Conservation (phyloP, 2,797 vertebrate genomes). For the Melanotaenia boesemani region DNA sequence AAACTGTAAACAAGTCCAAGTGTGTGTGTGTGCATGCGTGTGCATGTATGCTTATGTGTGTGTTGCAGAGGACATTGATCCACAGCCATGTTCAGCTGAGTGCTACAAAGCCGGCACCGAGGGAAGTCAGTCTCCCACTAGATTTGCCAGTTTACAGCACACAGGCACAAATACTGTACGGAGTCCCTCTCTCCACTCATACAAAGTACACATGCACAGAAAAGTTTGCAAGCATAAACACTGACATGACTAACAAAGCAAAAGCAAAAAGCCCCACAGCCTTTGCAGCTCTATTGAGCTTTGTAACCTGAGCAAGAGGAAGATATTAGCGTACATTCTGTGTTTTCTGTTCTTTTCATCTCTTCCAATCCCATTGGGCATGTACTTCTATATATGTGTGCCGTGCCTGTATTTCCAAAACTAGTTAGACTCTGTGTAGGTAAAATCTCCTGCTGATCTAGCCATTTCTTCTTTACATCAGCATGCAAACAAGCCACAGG, state of each 20-base stretch:
- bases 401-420: slow-evolving; percentile 46
- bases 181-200: slow-evolving; percentile 1
- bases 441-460: slow-evolving; percentile 54
- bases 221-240: slow-evolving; percentile 46
- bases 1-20: slow-evolving; percentile 70
- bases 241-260: slow-evolving; percentile 36
- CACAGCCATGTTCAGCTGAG: slow-evolving; percentile 62
- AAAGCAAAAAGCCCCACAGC: slow-evolving; percentile 38
- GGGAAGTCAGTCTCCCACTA: slow-evolving; percentile 45
- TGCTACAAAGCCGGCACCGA: slow-evolving; percentile 60
- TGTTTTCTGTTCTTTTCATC: slow-evolving; percentile 63
- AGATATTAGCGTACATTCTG: slow-evolving; percentile 51
- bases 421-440: slow-evolving; percentile 53
- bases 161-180: slow-evolving; percentile 1
- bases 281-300: slow-evolving; percentile 43
- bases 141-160: slow-evolving; percentile 46
- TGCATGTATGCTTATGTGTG: slow-evolving; percentile 24
- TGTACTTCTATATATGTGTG: slow-evolving; percentile 21
- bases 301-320: slow-evolving; percentile 59
- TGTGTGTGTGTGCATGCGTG: slow-evolving; percentile 16
- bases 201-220: slow-evolving; percentile 12
- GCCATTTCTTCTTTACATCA: slow-evolving; percentile 68
- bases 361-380: slow-evolving; percentile 37
- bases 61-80: slow-evolving; percentile 64
- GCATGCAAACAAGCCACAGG: slow-evolving; percentile 69